Conservation (phyloP, 2,113 vertebrate genomes). For the Festucalex cinctus region DNA sequence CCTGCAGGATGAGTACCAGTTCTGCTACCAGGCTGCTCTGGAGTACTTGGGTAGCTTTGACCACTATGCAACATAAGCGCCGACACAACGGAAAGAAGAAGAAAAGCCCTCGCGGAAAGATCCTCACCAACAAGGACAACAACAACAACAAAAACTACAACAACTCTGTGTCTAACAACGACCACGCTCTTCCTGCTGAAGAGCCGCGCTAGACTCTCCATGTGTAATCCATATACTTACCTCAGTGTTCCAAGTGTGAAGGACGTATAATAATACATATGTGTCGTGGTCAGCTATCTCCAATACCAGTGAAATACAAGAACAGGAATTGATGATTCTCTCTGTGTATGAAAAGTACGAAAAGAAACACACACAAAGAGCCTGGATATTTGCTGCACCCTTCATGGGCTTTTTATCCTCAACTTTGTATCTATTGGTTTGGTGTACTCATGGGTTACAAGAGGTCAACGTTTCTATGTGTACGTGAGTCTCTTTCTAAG, state of each 20-base stretch:
- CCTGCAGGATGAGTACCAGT: slow-evolving; percentile 91
- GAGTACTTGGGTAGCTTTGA: slow-evolving; percentile 97
- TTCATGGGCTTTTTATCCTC: slow-evolving; percentile 72
- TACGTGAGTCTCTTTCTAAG: slow-evolving; percentile 50
- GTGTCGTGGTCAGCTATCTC: slow-evolving; percentile 69
- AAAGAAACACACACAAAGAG: slow-evolving; percentile 55
- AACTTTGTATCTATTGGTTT: slow-evolving; percentile 71
- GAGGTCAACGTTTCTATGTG: slow-evolving; percentile 62
- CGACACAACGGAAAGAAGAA: slow-evolving; percentile 35
- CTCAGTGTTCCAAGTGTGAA: slow-evolving; percentile 80
- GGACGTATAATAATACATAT: slow-evolving; percentile 74
- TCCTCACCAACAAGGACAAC: slow-evolving; percentile 54
- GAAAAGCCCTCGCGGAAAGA: slow-evolving; percentile 9
- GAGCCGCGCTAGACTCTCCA: slow-evolving; percentile 56
- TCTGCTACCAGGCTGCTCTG: slow-evolving; percentile 93
- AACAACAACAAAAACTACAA: slow-evolving; percentile 46
- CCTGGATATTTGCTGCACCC: slow-evolving; percentile 77
- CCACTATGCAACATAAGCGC: slow-evolving; percentile 95
- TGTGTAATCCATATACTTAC: slow-evolving; percentile 79
- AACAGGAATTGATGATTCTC: slow-evolving; percentile 64
- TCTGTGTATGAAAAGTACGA: slow-evolving; percentile 62
- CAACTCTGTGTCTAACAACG: slow-evolving; percentile 49
- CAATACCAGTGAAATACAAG: slow-evolving; percentile 68
- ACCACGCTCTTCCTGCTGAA: slow-evolving; percentile 32
- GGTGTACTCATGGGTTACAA: slow-evolving; percentile 60